Evolutionary conservation across 2,888 invertebrate genomes (phyloP).

Genomic region (Cinara cedri): DNA sequence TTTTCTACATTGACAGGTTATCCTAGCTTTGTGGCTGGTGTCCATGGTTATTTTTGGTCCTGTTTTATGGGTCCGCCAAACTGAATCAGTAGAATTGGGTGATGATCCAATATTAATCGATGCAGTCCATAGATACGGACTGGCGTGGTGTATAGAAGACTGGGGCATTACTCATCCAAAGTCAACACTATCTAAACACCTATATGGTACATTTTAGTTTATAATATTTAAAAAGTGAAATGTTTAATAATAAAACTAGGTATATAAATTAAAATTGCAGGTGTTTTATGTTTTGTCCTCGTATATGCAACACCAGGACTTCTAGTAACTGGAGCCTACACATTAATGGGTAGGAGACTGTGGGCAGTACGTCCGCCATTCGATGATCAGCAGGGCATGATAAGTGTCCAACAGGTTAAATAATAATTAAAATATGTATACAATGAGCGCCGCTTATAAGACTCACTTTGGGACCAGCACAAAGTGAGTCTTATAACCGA

Average conservation of each 20-base stretch:
- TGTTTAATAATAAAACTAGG: background rate
- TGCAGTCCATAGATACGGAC: constrained; percentile 60
- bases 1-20: constrained; percentile 62
- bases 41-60: constrained; percentile 74
- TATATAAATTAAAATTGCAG: constrained; percentile 62
- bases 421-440: background rate
- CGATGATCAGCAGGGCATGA: constrained; percentile 71
- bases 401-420: constrained; percentile 71
- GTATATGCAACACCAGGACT: constrained; percentile 77
- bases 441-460: too few relatives aligned
- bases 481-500: too few relatives aligned
- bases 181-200: constrained; percentile 55
- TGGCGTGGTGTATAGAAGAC: constrained; percentile 59
- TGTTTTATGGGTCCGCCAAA: constrained; percentile 66
- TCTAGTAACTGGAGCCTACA: constrained; percentile 66
- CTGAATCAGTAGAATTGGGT: constrained; percentile 59
- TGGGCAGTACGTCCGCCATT: constrained; percentile 74
- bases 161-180: constrained; percentile 54
- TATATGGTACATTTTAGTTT: constrained; percentile 57
- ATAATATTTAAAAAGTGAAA: background rate
- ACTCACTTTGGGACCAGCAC: too few relatives aligned
- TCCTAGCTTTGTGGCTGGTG: constrained; percentile 71
- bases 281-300: constrained; percentile 74
- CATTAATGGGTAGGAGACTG: constrained; percentile 73
- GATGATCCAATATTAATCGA: constrained; percentile 59